These are phyloP conservation scores for Pantelozetes paolii DNA, from an alignment of 2,888 invertebrate genomes.

Conservation along the genomic window DNA sequence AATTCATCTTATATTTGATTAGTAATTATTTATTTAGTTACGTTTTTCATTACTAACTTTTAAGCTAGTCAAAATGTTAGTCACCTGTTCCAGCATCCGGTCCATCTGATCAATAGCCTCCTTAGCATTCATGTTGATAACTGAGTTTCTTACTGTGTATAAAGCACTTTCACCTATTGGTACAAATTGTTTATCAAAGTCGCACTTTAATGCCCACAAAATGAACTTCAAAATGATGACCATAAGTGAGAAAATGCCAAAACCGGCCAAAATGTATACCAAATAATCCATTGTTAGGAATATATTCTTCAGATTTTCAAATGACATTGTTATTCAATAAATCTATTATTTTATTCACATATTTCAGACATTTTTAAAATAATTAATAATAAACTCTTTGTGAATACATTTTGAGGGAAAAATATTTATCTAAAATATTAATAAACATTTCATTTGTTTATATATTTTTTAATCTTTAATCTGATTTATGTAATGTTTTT, in stretches of 20 bases:
- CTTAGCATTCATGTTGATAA: not conserved
- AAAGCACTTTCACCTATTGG: constrained; percentile 9
- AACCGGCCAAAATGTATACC: constrained; percentile 25
- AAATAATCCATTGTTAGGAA: constrained; percentile 2
- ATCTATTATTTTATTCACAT: no score
- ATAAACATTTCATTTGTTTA: no score
- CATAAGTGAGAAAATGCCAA: constrained; percentile 8
- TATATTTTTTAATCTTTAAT: no score
- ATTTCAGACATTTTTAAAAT: no score
- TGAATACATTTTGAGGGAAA: no score
- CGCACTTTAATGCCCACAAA: not conserved
- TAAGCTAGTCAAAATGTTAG: not conserved
- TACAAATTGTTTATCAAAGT: constrained; percentile 1
- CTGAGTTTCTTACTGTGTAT: not conserved
- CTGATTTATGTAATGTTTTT: no score
- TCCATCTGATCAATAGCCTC: constrained; percentile 17
- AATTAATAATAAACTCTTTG: no score
- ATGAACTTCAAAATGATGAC: not conserved
- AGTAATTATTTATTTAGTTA: not conserved
- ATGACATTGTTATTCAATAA: no score
- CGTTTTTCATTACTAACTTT: not conserved
- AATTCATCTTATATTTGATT: no score
- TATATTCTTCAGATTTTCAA: no score
- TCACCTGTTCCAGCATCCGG: constrained; percentile 22
- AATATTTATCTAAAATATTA: no score